Evolutionary conservation across 2,888 invertebrate species (phyloP).

Genomic region (Andricus curvator): DNA sequence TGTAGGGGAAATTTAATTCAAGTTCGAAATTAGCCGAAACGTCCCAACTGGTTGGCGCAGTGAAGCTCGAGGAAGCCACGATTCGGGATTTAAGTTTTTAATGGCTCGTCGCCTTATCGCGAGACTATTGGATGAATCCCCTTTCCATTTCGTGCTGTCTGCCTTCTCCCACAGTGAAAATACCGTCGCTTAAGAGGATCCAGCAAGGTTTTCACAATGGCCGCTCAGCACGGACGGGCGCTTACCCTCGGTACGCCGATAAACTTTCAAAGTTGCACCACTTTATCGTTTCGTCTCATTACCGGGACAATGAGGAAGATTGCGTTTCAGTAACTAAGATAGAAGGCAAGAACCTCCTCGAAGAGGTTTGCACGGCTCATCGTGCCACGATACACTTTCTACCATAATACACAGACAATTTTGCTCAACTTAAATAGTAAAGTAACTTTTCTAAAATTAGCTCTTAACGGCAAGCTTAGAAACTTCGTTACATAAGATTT

Average conservation of each 20-base stretch:
- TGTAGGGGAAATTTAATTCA: constrained; percentile 54
- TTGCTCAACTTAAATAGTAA: neutral
- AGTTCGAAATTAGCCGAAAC: constrained; percentile 55
- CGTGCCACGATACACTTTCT: constrained; percentile 2
- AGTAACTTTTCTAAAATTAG: neutral
- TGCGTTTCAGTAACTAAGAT: constrained; percentile 50
- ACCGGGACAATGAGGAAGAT: constrained; percentile 64
- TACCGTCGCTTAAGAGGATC: constrained; percentile 62
- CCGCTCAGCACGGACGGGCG: constrained; percentile 44
- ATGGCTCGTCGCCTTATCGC: constrained; percentile 56
- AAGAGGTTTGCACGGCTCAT: constrained; percentile 1
- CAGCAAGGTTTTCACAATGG: constrained; percentile 57
- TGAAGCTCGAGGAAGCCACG: constrained; percentile 49
- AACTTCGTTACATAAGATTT: too few relatives aligned
- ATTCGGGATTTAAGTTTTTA: constrained; percentile 55
- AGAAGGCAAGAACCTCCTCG: neutral
- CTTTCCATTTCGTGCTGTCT: constrained; percentile 57
- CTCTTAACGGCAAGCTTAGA: too few relatives aligned
- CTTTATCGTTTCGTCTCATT: constrained; percentile 71
- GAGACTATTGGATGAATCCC: constrained; percentile 44
- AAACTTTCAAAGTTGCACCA: constrained; percentile 66
- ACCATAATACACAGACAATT: neutral
- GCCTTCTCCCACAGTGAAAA: constrained; percentile 55
- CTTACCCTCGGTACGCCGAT: constrained; percentile 57
- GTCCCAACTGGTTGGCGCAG: constrained; percentile 36